Base-by-base conservation (phyloP, 1,140 invertebrate species). In the Stenopsyche tienmushanensis region DNA sequence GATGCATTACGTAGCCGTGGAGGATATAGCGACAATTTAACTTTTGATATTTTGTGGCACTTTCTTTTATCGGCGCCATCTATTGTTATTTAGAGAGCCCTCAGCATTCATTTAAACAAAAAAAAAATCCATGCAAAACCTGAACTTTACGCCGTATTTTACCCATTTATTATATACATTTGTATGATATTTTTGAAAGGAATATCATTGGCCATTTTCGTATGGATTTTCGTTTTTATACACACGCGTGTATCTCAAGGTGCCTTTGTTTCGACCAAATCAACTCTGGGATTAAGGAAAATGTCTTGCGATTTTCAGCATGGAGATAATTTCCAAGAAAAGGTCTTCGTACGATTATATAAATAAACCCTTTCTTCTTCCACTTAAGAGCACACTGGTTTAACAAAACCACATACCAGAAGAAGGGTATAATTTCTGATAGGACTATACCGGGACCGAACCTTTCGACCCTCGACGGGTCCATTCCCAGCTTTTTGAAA, bases 351-450 rank as follows among this genome's bases (percentile, higher is more conserved):
- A 26, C 49, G 49, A 21, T 59, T 65, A 65, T 65, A 65, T 65
- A 65, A 65, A 65, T 65, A 65, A 65, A 65, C 64, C 47, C 54
- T 65, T 65, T 65, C 64, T 65, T 65, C 64, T 65, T 58, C 54
- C 54, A 25, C 53, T 45, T 45, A 23, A 58, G 26, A 26, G 64
- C 54, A 39, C 44, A 18, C 54, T 23, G 23, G 25, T 23, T 55
- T 44, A 47, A 58, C 52, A 65, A 65, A 65, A 55, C 64, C 64
- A 65, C 64, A 65, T 65, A 65, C 64, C 64, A 65, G 64, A 59
- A 65, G 54, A 65, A 59, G 64, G 64, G 64, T 65, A 50, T 55
- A 65, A 65, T 65, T 59, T 65, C 64, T 65, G 64, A 65, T 59
- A 65, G 34, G 42, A 52, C 63, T 41, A 13, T 41, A 13, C 29